These are phyloP conservation scores for Loxodonta africana DNA, from an alignment of 2,113 vertebrate genomes.

Conservation along the genomic window DNA sequence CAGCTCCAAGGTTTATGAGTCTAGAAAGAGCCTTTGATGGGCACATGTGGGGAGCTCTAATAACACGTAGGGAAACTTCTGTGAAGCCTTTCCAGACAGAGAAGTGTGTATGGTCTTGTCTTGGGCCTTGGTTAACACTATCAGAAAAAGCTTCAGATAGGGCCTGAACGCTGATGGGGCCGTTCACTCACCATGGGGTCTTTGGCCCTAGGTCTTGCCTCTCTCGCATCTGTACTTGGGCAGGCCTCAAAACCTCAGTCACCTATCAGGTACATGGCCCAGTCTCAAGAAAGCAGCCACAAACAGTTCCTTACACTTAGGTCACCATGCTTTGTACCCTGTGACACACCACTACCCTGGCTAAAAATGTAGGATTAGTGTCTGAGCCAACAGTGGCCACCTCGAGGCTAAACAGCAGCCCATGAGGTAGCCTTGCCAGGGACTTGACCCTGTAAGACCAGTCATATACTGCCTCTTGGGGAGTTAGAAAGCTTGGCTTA, in stretches of 20 bases:
- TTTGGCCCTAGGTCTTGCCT: too few relatives aligned
- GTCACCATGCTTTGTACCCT: slow-evolving; percentile 61
- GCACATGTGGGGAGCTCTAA: neutral
- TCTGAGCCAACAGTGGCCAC: neutral
- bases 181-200: fast-evolving
- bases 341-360: slow-evolving; percentile 7
- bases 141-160: neutral
- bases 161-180: fast-evolving
- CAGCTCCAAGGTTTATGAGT: neutral
- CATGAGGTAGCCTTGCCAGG: neutral
- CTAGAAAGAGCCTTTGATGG: neutral
- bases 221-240: fast-evolving
- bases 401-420: neutral
- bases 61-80: too few relatives aligned
- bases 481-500: neutral
- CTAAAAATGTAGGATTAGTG: neutral
- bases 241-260: neutral
- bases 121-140: neutral
- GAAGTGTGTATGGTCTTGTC: neutral
- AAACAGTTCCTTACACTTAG: neutral
- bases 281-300: neutral
- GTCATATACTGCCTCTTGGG: fast-evolving
- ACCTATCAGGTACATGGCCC: fast-evolving
- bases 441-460: neutral
- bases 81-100: neutral